These are phyloP conservation scores for Zaprionus taronus DNA, from an alignment of 1,140 invertebrate genomes.

Conservation along the genomic window DNA sequence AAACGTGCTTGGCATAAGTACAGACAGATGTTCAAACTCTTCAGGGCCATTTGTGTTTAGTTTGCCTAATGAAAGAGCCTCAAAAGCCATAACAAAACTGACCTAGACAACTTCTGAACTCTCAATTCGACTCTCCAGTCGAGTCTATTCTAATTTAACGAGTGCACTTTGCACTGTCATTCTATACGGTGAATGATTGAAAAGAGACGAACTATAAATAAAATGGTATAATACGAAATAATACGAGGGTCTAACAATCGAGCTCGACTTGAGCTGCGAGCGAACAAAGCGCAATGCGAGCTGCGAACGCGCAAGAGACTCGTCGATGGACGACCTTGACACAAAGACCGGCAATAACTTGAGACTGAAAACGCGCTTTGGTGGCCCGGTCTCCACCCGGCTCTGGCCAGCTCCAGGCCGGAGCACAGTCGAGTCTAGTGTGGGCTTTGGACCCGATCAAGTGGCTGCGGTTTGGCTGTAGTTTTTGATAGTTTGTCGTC, in stretches of 20 bases:
- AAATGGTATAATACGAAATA: background rate
- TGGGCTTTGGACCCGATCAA: conserved; percentile 33
- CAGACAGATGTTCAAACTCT: background rate
- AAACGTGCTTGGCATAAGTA: background rate
- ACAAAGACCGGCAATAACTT: conserved; percentile 78
- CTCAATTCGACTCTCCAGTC: background rate
- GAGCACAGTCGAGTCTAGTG: conserved; percentile 18
- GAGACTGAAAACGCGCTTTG: conserved; percentile 34
- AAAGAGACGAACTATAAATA: conserved; percentile 6
- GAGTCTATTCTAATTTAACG: conserved; percentile 5
- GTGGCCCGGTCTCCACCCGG: conserved; percentile 24
- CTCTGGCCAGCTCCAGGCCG: conserved; percentile 12
- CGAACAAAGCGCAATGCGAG: background rate
- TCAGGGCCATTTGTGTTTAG: background rate
- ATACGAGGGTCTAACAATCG: background rate
- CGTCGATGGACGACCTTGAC: conserved; percentile 70
- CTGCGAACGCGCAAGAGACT: conserved; percentile 13
- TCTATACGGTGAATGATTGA: conserved; percentile 2
- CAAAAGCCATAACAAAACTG: background rate
- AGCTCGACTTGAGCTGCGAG: background rate
- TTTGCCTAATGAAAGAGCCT: background rate
- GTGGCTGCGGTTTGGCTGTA: conserved; percentile 12
- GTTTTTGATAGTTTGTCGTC: conserved; percentile 26
- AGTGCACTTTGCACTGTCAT: background rate
- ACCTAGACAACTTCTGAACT: background rate